Percentiles rank a stretch among this genome's conserved stretches.
Conservation (phyloP, 1,140 invertebrate species). For the Pygmarrhopalites habei region DNA sequence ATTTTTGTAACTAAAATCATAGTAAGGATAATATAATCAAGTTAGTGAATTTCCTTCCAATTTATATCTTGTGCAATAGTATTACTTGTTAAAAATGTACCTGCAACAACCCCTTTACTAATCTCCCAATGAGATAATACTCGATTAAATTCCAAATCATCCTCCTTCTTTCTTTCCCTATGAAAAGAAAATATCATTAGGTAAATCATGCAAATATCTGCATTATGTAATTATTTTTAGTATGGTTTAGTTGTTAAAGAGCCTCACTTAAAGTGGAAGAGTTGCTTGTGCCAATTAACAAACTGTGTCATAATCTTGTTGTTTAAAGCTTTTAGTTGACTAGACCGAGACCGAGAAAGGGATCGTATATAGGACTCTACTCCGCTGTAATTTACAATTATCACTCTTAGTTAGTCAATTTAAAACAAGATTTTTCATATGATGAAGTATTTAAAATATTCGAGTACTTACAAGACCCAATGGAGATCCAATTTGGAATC, state of each 20-base stretch:
- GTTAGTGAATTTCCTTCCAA: too few species aligned
- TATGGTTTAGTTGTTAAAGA: too few species aligned
- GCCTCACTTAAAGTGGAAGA: constrained; percentile 38
- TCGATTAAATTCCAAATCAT: constrained; percentile 29
- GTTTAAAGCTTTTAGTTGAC: constrained; percentile 32
- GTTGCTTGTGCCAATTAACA: constrained; percentile 34
- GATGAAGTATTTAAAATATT: too few species aligned
- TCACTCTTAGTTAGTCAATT: too few species aligned
- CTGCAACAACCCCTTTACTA: constrained; percentile 20
- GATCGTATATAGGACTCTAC: constrained; percentile 37
- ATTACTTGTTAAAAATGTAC: too few species aligned
- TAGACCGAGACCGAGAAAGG: constrained; percentile 33
- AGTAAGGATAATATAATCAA: too few species aligned
- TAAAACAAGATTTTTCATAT: too few species aligned
- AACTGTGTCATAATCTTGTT: constrained; percentile 29
- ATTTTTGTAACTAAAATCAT: constrained; percentile 19
- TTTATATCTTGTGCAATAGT: too few species aligned
- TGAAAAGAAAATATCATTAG: background rate
- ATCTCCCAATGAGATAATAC: constrained; percentile 37
- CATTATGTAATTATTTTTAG: constrained; percentile 12
- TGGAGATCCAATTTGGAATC: too few species aligned
- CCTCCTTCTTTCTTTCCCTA: constrained; percentile 18
- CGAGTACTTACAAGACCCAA: too few species aligned
- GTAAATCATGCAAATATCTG: background rate
- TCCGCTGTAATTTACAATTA: too few species aligned